phyloP scores from a whole-genome alignment of 2,888 invertebrate species.

The Tetramorium bicarinatum region DNA sequence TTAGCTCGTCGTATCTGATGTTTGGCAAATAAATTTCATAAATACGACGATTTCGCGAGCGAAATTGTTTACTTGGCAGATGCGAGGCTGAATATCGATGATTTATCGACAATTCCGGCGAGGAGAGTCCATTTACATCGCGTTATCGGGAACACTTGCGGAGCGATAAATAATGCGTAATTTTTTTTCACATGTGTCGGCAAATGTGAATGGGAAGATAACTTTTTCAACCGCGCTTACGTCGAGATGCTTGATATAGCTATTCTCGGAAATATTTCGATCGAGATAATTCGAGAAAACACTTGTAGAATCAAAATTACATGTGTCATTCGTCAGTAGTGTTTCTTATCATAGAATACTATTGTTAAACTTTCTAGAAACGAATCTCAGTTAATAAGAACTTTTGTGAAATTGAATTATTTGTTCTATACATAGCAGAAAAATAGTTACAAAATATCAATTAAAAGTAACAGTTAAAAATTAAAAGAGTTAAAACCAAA shows the following conservation, averaged over 20 bases:
- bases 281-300: constrained; percentile 12
- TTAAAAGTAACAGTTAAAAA: not conserved
- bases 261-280: constrained; percentile 15
- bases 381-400: not conserved
- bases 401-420: not conserved
- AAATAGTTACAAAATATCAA: not conserved
- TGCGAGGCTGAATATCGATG: not conserved
- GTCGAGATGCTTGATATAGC: not conserved
- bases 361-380: constrained; percentile 5
- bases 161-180: not conserved
- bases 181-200: constrained; percentile 8
- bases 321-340: not conserved
- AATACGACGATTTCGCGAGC: not conserved
- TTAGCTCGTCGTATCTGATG: not conserved
- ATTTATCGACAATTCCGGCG: constrained; percentile 5
- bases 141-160: not conserved
- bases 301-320: not conserved
- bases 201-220: not conserved
- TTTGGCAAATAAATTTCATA: constrained; percentile 24
- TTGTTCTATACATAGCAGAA: not conserved
- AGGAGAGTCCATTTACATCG: not conserved
- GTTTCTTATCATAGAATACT: not conserved
- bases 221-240: not conserved
- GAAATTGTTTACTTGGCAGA: constrained; percentile 22
- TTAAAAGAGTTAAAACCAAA: not conserved